Conservation (phyloP, 2,888 invertebrate species). For the Capitulum mitella region DNA sequence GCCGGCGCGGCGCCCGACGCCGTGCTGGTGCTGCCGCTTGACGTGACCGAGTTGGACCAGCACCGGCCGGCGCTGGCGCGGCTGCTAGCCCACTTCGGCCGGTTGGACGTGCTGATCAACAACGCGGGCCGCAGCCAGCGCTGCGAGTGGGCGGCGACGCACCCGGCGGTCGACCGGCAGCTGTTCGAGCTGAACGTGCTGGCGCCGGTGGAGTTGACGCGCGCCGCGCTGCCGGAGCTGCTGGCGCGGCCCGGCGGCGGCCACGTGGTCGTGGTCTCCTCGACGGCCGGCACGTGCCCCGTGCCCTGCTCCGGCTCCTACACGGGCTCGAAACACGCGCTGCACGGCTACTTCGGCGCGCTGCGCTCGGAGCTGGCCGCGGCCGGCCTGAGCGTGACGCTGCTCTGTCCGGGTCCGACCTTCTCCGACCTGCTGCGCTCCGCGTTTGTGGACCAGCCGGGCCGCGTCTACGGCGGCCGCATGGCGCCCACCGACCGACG, state of each 20-base stretch:
- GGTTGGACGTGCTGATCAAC: conserved; percentile 67
- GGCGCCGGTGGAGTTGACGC: conserved; percentile 59
- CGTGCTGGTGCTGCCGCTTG: conserved; percentile 60
- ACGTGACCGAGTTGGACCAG: conserved; percentile 53
- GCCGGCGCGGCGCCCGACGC: conserved; percentile 50
- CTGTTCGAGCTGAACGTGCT: conserved; percentile 73
- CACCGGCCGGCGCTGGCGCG: conserved; percentile 56
- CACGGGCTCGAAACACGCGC: conserved; percentile 60
- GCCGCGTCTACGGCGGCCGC: conserved; percentile 48
- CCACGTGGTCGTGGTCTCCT: conserved; percentile 67
- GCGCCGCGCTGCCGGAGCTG: conserved; percentile 61
- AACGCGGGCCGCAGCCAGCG: conserved; percentile 76
- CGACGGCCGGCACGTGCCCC: conserved; percentile 61
- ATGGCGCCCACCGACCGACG: conserved; percentile 41
- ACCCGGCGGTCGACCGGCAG: conserved; percentile 61
- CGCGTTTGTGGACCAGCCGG: conserved; percentile 58
- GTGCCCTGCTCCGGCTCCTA: conserved; percentile 38
- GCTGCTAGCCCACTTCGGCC: conserved; percentile 60
- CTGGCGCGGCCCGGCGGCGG: conserved; percentile 48
- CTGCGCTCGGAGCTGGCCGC: conserved; percentile 54
- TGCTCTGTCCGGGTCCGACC: conserved; percentile 69
- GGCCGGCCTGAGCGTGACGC: conserved; percentile 55
- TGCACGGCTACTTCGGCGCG: conserved; percentile 67
- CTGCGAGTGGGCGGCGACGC: conserved; percentile 62
- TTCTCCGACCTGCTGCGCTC: conserved; percentile 60